Percentiles rank a stretch among this genome's conserved stretches.
Conservation (phyloP, 2,797 vertebrate genomes). For the Tamandua tetradactyla region DNA sequence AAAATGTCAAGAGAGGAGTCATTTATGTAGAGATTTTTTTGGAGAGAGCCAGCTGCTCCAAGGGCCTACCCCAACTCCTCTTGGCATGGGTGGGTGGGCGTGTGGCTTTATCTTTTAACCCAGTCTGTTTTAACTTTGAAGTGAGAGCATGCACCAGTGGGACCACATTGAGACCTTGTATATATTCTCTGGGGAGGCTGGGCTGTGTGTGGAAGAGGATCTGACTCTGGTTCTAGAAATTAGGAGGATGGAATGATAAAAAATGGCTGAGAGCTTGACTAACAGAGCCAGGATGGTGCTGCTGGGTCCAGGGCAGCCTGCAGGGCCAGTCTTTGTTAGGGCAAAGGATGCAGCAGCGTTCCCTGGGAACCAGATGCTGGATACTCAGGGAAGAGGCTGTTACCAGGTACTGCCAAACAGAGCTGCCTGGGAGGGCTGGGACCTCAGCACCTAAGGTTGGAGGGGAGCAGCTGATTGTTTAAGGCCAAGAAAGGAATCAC, state of each 20-base stretch:
- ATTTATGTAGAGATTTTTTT: neutral
- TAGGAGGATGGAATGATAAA: neutral
- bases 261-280: neutral
- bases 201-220: neutral
- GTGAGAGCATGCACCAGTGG: neutral
- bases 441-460: neutral
- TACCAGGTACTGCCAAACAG: neutral
- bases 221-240: neutral
- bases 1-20: neutral
- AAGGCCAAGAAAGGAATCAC: neutral
- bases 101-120: neutral
- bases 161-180: neutral
- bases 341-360: neutral
- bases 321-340: neutral
- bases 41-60: neutral
- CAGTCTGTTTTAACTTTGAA: neutral
- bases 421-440: neutral
- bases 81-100: neutral
- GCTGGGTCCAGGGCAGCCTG: neutral
- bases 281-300: neutral
- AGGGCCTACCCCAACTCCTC: neutral
- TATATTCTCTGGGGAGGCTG: neutral
- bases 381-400: neutral
- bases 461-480: too few relatives aligned
- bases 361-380: neutral